Evolutionary conservation across 2,888 invertebrate genomes (phyloP).

Genomic region (Stegophylla sp.): DNA sequence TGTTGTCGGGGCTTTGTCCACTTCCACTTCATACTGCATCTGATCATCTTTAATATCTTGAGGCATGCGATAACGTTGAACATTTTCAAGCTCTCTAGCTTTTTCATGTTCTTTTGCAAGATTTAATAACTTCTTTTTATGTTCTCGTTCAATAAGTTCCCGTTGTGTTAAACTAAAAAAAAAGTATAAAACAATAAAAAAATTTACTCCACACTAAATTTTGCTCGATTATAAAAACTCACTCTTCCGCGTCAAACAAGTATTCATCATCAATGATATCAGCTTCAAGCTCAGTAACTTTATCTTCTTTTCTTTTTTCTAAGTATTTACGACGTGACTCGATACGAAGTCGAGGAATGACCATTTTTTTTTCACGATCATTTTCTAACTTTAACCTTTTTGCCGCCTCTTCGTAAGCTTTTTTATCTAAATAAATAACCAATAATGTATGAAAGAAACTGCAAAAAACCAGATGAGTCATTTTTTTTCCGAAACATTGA

Average conservation of each 20-base stretch:
- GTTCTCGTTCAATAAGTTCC: slow-evolving; percentile 83
- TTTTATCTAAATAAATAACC: slow-evolving; percentile 69
- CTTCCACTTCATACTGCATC: slow-evolving; percentile 79
- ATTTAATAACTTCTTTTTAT: slow-evolving; percentile 87
- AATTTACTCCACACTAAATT: background rate
- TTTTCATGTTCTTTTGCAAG: slow-evolving; percentile 95
- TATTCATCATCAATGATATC: slow-evolving; percentile 96
- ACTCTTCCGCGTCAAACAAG: slow-evolving; percentile 87
- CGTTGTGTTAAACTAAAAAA: slow-evolving; percentile 79
- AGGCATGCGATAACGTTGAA: slow-evolving; percentile 94
- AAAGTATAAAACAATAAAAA: background rate
- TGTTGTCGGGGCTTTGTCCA: slow-evolving; percentile 81
- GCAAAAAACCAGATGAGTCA: no score
- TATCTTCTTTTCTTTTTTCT: slow-evolving; percentile 94
- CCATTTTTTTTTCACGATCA: slow-evolving; percentile 79
- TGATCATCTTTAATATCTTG: slow-evolving; percentile 69
- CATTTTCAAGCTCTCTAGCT: slow-evolving; percentile 89
- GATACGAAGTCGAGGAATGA: slow-evolving; percentile 85
- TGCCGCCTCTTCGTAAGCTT: slow-evolving; percentile 85
- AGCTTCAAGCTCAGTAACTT: slow-evolving; percentile 91
- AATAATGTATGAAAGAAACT: slow-evolving; percentile 2
- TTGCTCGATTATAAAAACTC: slow-evolving; percentile 65
- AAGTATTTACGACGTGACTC: slow-evolving; percentile 93
- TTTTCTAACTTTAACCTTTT: slow-evolving; percentile 87
- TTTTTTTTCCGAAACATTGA: no score